Base-by-base conservation (phyloP, 2,797 vertebrate species). In the Galago senegalensis region DNA sequence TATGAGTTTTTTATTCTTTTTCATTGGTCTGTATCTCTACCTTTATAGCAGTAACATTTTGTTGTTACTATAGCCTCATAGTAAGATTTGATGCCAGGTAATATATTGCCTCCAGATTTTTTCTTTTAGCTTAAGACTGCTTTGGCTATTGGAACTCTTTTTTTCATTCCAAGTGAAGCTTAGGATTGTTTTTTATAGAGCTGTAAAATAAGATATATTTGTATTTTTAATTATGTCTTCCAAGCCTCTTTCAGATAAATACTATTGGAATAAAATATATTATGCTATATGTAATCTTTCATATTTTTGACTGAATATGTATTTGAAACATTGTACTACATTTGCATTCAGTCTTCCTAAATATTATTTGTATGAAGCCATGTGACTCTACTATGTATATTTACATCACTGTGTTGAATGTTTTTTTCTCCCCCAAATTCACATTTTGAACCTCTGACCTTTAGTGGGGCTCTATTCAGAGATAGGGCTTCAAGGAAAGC, bases 171-270 rank as follows among this genome's bases (percentile, higher is more conserved):
- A 29, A 63, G 29, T 29, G 61, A 63, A 63, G 27, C 61, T 63
- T 29, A 63, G 12, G 27, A 29, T 63, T 63, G 27, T 29, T 63
- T 29, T 63, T 29, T 14, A 25, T 63, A 63, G 11, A 63, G 4
- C 27, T 29, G 12, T 63, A 27, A 63, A 63, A 63, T 29, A 29
- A 63, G 27, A 63, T 29, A 5, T 63, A 63, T 63, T 25, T 70
- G 87, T 25, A 31, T n/a, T 94, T 94, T 67, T 61, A 69, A 27
- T 83, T 84, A 3, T 79, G 65, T 43, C 13, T 91, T 65, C 83
- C 16, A 72, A 77, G 20, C 2, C 12, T 69, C 60, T 83, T 87
- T 89, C 12, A 82, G 43, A 58, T 58, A 1, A 72, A 73, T 34
- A 49, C 37, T 77, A 63, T 13, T 90, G 3, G 7, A 65, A 87